Conservation (phyloP, 2,797 vertebrate genomes). For the Cetoscarus ocellatus region DNA sequence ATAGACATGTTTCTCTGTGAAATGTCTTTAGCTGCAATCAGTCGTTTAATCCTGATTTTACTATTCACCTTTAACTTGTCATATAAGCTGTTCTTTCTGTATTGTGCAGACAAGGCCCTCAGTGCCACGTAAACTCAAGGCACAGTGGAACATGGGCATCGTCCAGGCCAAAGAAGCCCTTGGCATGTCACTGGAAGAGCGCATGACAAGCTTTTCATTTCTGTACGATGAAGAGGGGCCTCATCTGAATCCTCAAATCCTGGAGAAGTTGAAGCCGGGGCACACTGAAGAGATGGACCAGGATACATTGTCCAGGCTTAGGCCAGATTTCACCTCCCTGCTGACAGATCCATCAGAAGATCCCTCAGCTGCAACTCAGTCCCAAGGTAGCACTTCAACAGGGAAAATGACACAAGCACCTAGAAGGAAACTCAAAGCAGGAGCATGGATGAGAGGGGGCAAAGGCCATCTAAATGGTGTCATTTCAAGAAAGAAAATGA, state of each 20-base stretch:
- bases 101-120: constrained; percentile 75
- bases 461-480: constrained; percentile 10
- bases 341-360: constrained; percentile 44
- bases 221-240: constrained; percentile 89
- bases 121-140: constrained; percentile 88
- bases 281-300: constrained; percentile 16
- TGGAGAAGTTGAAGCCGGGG: constrained; percentile 85
- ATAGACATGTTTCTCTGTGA: neutral
- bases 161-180: constrained; percentile 91
- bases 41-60: neutral
- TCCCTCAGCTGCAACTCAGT: neutral
- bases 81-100: neutral
- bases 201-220: constrained; percentile 91
- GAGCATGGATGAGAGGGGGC: constrained; percentile 18
- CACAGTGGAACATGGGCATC: constrained; percentile 93
- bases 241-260: constrained; percentile 88
- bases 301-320: constrained; percentile 49
- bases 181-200: constrained; percentile 86
- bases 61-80: neutral
- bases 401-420: constrained; percentile 52
- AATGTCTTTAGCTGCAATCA: neutral
- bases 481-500: constrained; percentile 46
- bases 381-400: constrained; percentile 68
- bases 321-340: constrained; percentile 59
- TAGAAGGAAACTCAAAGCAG: constrained; percentile 35